These are phyloP conservation scores for Cyprinodon brontotheroides DNA, from an alignment of 2,113 vertebrate species.

Conservation along the genomic window DNA sequence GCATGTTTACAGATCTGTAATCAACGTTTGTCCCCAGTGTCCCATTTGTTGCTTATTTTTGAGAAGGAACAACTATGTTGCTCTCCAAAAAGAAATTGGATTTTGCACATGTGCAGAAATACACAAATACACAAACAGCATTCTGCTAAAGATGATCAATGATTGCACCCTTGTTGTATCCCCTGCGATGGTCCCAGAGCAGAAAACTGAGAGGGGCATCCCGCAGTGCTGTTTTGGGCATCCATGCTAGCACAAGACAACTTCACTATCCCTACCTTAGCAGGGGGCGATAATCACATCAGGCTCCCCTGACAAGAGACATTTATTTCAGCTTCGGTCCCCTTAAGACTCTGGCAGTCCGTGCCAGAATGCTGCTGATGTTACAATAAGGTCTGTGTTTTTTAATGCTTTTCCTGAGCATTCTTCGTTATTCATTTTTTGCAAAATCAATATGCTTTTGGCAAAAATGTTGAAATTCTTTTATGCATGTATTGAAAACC, in stretches of 20 bases:
- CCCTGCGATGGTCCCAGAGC: constrained; percentile 55
- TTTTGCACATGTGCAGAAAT: constrained; percentile 54
- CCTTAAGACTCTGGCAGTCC: constrained; percentile 73
- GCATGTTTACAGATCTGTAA: constrained; percentile 15
- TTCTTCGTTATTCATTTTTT: constrained; percentile 7
- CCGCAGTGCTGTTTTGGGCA: constrained; percentile 68
- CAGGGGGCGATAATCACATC: constrained; percentile 84
- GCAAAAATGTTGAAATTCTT: constrained; percentile 43
- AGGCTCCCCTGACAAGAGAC: constrained; percentile 78
- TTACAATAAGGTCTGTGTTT: constrained; percentile 74
- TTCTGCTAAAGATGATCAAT: constrained; percentile 57
- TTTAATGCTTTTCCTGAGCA: constrained; percentile 28
- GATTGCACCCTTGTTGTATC: constrained; percentile 68
- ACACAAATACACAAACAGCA: constrained; percentile 35
- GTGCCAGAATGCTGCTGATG: constrained; percentile 67
- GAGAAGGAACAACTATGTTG: constrained; percentile 15
- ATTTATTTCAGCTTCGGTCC: constrained; percentile 77
- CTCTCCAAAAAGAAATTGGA: constrained; percentile 28
- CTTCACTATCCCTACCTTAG: constrained; percentile 75
- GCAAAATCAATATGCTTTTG: constrained; percentile 27
- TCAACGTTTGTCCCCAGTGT: constrained; percentile 1
- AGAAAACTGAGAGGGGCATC: constrained; percentile 65
- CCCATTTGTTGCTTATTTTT: constrained; percentile 10
- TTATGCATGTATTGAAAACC: constrained; percentile 37
- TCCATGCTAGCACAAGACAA: constrained; percentile 75